Evolutionary conservation across 2,797 vertebrate genomes (phyloP).

Genomic region (Kryptopterus vitreolus): DNA sequence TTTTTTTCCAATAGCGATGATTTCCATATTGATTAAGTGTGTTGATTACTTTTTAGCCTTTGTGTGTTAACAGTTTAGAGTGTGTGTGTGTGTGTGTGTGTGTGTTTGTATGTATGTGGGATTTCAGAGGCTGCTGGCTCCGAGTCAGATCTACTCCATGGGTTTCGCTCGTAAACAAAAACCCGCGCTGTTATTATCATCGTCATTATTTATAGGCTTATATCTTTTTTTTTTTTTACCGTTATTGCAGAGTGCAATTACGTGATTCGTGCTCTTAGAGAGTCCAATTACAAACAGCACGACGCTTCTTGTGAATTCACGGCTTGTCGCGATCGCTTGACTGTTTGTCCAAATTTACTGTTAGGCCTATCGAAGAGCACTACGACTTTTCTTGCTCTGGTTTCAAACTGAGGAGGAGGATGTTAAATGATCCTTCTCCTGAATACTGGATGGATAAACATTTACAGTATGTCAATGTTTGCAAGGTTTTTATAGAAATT

Average conservation of each 20-base stretch:
- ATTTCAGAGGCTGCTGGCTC: slow-evolving; percentile 23
- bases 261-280: slow-evolving; percentile 19
- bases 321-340: slow-evolving; percentile 12
- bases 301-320: slow-evolving; percentile 44
- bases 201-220: slow-evolving; percentile 50
- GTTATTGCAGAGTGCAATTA: slow-evolving; percentile 50
- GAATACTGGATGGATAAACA: background rate
- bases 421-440: background rate
- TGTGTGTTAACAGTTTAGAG: slow-evolving; percentile 30
- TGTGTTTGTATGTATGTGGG: slow-evolving; percentile 29
- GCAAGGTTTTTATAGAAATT: too few species aligned
- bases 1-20: slow-evolving; percentile 6
- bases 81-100: slow-evolving; percentile 29
- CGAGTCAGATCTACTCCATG: slow-evolving; percentile 35
- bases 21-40: slow-evolving; percentile 24
- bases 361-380: slow-evolving; percentile 7
- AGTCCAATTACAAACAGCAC: slow-evolving; percentile 48
- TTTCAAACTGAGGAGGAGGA: too few species aligned
- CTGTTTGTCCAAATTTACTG: slow-evolving; percentile 15
- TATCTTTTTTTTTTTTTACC: slow-evolving; percentile 47
- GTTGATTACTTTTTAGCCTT: slow-evolving; percentile 17
- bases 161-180: slow-evolving; percentile 20
- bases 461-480: background rate
- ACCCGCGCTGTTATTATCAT: slow-evolving; percentile 44
- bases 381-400: slow-evolving; percentile 18